Base-by-base conservation (phyloP, 2,888 invertebrate genomes). In the Clusia tigrina region DNA sequence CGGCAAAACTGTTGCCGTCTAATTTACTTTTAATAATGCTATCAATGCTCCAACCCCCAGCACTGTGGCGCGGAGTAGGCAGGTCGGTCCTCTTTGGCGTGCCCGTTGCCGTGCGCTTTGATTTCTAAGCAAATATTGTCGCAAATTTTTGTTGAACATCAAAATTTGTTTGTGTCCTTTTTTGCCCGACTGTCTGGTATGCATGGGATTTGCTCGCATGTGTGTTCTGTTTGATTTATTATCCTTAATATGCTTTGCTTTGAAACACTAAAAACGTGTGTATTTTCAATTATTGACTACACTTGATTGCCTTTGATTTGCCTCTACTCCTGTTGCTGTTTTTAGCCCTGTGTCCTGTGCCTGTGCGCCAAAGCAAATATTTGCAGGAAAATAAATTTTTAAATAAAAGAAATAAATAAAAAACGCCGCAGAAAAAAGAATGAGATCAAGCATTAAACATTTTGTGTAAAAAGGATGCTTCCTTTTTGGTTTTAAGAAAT, bases 251-350 rank as follows among this genome's bases (percentile, higher is more conserved):
- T 48, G 2, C 22, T 3, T 48, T 18, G 9, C 15, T 20, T 48
- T 48, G 12, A 17, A 6, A 58, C 52, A 54, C 60, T 55, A 58
- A 62, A 65, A 23, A 58, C 37, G 60, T 69, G 64, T 65, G 60
- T 69, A 58, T 64, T 64, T 69, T 69, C 69, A 69, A 67, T 69
- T 69, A 69, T 67, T 60, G 57, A 58, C 60, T 57, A 60, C 60
- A 65, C 66, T 65, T 60, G 67, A 67, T 66, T 60, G 58, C 54
- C 62, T 69, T 69, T 66, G 67, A 69, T 64, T 48, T 20, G n/a
- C n/a, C n/a, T n/a, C n/a, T n/a, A n/a, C n/a, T n/a, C n/a, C n/a
- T n/a, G n/a, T n/a, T n/a, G n/a, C n/a, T n/a, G n/a, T n/a, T n/a
- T n/a, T n/a, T n/a, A n/a, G n/a, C n/a, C n/a, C n/a, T n/a, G n/a